phyloP scores from a whole-genome alignment of 2,888 invertebrate genomes.

The Tipula lateralis region DNA sequence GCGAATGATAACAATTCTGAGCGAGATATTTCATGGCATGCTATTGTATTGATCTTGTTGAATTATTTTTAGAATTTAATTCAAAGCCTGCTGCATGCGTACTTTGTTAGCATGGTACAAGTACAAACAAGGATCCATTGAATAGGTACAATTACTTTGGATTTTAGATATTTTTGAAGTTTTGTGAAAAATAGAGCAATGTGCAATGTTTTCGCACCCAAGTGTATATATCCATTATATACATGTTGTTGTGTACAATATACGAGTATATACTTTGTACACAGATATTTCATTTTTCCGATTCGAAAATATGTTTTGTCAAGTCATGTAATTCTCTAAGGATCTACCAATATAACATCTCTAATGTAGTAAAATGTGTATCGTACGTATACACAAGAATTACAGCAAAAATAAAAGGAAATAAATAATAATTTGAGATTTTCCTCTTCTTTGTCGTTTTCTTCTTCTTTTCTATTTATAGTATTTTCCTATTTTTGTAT shows the following conservation, averaged over 20 bases:
- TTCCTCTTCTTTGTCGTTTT: background rate
- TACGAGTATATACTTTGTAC: background rate
- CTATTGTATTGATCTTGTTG: no score
- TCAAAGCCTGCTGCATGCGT: no score
- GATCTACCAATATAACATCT: background rate
- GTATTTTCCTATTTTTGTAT: background rate
- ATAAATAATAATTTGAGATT: conserved; percentile 1
- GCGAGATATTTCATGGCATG: no score
- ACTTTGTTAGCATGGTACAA: no score
- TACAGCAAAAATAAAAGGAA: background rate
- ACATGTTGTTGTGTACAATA: background rate
- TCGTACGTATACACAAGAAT: background rate
- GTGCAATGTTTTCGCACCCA: no score
- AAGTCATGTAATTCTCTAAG: conserved; percentile 24
- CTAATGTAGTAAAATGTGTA: background rate
- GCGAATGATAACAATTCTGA: no score
- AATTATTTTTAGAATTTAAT: no score
- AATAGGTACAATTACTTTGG: no score
- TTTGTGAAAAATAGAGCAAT: no score
- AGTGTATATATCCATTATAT: background rate
- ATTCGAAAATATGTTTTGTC: conserved; percentile 19
- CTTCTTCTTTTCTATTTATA: background rate
- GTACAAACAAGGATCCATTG: no score
- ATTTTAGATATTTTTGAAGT: no score
- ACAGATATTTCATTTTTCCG: conserved; percentile 13